Conservation (phyloP, 2,888 invertebrate genomes). For the Sminthurides aquaticus region DNA sequence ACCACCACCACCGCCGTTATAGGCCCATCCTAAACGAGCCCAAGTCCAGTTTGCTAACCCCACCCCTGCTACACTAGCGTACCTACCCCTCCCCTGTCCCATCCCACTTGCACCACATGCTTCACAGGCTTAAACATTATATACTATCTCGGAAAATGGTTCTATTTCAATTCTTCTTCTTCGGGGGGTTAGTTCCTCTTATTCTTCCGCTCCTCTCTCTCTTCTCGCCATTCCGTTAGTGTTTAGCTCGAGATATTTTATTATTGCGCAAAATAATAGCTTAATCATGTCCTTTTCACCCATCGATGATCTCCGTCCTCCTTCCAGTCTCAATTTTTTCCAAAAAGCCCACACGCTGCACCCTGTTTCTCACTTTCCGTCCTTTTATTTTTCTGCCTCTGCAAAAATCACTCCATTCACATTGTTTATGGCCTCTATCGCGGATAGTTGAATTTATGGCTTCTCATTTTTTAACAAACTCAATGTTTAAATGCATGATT, state of each 20-base stretch:
- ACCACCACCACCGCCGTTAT: neutral
- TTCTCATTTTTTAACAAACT: no score
- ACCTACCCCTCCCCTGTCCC: neutral
- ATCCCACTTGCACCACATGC: no score
- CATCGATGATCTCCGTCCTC: neutral
- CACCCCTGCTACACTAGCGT: no score
- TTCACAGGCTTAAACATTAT: no score
- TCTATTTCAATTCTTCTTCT: neutral
- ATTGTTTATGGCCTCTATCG: no score
- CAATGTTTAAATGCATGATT: no score
- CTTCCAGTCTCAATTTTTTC: neutral
- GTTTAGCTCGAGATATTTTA: no score
- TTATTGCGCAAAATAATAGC: neutral
- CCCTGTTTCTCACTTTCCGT: no score
- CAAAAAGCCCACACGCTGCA: neutral
- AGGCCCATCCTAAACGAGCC: neutral
- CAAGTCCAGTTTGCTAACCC: neutral
- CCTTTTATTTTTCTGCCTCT: neutral
- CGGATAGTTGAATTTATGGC: no score
- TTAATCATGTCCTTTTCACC: constrained; percentile 1
- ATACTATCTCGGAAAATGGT: no score
- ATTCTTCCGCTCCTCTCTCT: neutral
- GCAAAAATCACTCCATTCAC: no score
- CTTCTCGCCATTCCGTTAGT: neutral
- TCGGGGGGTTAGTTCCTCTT: neutral